Conservation (phyloP, 2,888 invertebrate species). For the Cryptocephalus moraei region DNA sequence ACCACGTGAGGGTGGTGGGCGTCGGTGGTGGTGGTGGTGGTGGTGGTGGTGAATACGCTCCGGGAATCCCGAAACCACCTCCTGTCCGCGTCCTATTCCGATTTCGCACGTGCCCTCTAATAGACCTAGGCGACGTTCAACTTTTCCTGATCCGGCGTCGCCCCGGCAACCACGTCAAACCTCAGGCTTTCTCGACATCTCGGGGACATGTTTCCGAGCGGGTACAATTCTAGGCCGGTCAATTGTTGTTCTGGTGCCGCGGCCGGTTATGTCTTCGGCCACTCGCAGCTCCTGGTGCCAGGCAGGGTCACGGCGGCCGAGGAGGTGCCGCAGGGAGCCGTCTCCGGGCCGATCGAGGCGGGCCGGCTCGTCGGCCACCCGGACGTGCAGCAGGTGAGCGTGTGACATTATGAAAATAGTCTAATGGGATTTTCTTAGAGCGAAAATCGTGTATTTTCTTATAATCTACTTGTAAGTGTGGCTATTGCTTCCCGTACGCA, state of each 20-base stretch:
- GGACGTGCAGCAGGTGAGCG: constrained; percentile 33
- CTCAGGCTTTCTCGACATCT: too few relatives aligned
- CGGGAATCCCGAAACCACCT: constrained; percentile 22
- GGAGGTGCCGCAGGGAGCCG: constrained; percentile 30
- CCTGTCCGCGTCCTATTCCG: constrained; percentile 25
- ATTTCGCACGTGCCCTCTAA: constrained; percentile 20
- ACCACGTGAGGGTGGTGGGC: constrained; percentile 27
- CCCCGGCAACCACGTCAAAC: constrained; percentile 2
- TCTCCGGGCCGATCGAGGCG: constrained; percentile 28
- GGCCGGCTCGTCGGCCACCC: constrained; percentile 26
- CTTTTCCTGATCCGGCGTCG: constrained; percentile 3
- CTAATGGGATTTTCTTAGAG: background rate
- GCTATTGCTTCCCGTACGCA: too few relatives aligned
- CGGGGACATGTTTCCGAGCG: too few relatives aligned
- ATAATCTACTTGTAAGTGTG: background rate
- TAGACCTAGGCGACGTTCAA: background rate
- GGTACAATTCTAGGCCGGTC: too few relatives aligned
- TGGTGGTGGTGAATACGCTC: constrained; percentile 27
- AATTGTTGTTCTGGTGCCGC: constrained; percentile 13
- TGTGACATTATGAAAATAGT: too few relatives aligned
- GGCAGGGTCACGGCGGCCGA: constrained; percentile 31
- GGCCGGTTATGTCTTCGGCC: constrained; percentile 25
- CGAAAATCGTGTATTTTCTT: background rate
- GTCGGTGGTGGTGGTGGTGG: constrained; percentile 28
- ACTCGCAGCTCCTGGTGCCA: constrained; percentile 30